Base-by-base conservation (phyloP, 2,888 invertebrate genomes). In the Agrotis puta region DNA sequence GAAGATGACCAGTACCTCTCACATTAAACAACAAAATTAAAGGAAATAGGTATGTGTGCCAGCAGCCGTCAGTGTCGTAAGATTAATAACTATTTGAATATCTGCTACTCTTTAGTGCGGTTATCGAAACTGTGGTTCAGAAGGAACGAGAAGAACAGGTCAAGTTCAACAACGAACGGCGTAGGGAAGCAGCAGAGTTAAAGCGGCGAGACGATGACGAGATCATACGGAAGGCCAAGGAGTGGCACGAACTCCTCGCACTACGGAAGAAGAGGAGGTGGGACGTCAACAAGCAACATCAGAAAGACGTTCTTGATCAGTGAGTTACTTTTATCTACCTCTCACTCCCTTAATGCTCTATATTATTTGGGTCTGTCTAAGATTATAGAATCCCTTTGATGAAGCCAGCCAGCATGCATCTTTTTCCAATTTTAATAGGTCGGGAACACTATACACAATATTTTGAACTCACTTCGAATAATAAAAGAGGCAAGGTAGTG, bases 131-230 rank as follows among this genome's bases (percentile, higher is more conserved):
- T 3, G 93, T 90, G 2, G 86, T 92, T n/a, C 94, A 93, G 65
- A 95, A 94, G 39, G 96, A 96, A 84, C 92, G 95, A 14, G 73
- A 83, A 2, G 94, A 91, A 59, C 96, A 96, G 73, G 64, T 94
- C 2, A 92, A 95, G 79, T 96, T 96, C 76, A 75, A 89, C 2
- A 83, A 85, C 3, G 88, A 92, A 66, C 85, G 94, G 39, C 91
- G 92, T 57, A 84, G 87, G 3, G 90, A 93, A 75, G 88, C 84
- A 0, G 88, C 81, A 0, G 92, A 91, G n/a, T 85, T 85, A 77
- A 93, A 92, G 83, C 83, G 85, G 3, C 76, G 85, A 14, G 90
- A 93, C 0, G 95, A 95, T 24, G 91, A 90, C 2, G 92, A 92
- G 0, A 87, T 93, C 70, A 87, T 91, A 16, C 86, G 85, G 14